Conservation (phyloP, 2,888 invertebrate genomes). For the Ceramica pisi region DNA sequence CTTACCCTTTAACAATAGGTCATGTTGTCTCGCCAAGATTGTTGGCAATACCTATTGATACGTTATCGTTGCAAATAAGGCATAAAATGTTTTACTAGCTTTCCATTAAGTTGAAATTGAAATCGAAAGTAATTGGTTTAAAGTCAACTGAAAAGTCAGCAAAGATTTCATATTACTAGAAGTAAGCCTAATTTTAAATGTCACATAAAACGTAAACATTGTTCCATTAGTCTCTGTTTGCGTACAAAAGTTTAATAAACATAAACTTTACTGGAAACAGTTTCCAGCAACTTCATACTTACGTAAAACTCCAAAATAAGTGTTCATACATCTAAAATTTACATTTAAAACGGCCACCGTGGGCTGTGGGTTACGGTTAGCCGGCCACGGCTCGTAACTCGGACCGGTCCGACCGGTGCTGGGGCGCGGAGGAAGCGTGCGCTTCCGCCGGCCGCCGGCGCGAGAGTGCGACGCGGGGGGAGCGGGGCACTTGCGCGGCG, state of each 20-base stretch:
- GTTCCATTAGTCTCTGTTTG: slow-evolving; percentile 37
- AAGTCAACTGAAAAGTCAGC: not conserved
- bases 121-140: not conserved
- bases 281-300: slow-evolving; percentile 53
- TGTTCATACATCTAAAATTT: slow-evolving; percentile 69
- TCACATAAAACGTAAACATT: slow-evolving; percentile 39
- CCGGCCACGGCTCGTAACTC: slow-evolving; percentile 63
- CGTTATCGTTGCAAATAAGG: not conserved
- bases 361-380: slow-evolving; percentile 70
- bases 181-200: slow-evolving; percentile 17
- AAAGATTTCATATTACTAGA: not conserved
- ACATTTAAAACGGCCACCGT: slow-evolving; percentile 71
- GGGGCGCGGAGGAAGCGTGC: slow-evolving; percentile 59
- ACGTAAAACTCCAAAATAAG: slow-evolving; percentile 61
- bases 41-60: not conserved
- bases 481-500: slow-evolving; percentile 80
- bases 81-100: not conserved
- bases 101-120: not conserved
- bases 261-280: slow-evolving; percentile 51
- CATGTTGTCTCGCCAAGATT: not conserved
- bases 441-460: slow-evolving; percentile 55
- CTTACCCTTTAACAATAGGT: slow-evolving; percentile 8
- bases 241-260: slow-evolving; percentile 54
- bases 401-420: slow-evolving; percentile 58
- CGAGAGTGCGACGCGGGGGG: slow-evolving; percentile 77